Evolutionary conservation across 2,113 vertebrate genomes (phyloP), one percentile per base, ranked within the genome.

Genomic region (Caracal caracal): DNA sequence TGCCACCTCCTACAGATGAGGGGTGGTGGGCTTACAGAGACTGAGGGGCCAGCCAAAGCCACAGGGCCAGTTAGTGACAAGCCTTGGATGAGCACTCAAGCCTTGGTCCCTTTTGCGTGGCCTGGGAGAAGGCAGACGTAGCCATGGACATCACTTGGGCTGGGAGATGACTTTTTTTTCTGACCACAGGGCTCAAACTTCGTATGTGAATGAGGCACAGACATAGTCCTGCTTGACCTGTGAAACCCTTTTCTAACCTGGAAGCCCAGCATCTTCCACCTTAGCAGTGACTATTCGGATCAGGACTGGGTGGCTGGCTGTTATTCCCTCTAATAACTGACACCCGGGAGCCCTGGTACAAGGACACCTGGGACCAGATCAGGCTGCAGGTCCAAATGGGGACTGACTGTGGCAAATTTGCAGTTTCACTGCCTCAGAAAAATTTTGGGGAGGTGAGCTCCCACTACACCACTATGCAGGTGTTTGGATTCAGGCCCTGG

Each of bases 61-160:
- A 95, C 61, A 63, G 11, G 33, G 3, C 70, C 53, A 15, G 84
- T 97, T 94, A 97, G 94, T 76, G 65, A 66, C 56, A n/a, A 75
- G 53, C 59, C 63, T 10, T 6, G 53, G 5, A 28, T 40, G 37
- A 81, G 92, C 85, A 56, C 59, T 2, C 43, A 16, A 53, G 75
- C 78, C 63, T 79, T 19, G 3, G 13, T 35, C 51, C 91, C 80
- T 91, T 49, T 26, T 56, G 53, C 53, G 2, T 56, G 53, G 53
- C 98, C 99, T 99, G 97, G 66, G 0, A 0, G 81, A 68, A 88
- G 26, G 94, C 49, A 86, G 35, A 63, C 0, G 82, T 15, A 94
- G 86, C 26, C 7, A 8, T 43, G 94, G 49, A 20, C 75, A 8
- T 33, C 17, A 1, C n/a, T 33, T 26, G 17, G 61, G n/a, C 11